Base-by-base conservation (phyloP, 2,797 vertebrate genomes). In the Craterocephalus amniculus region DNA sequence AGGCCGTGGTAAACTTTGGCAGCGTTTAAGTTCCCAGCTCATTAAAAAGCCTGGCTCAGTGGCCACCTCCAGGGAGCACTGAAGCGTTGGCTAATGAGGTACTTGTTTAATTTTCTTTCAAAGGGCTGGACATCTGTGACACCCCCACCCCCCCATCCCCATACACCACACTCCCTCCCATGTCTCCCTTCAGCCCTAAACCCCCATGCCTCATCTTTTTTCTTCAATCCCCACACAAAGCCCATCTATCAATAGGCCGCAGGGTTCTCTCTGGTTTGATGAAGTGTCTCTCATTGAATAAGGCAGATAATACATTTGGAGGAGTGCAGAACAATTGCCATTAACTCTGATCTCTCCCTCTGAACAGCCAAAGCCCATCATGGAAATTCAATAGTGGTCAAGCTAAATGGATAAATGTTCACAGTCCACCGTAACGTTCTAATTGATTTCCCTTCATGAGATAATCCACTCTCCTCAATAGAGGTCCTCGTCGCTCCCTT, bases 51-150 rank as follows among this genome's bases (percentile, higher is more conserved):
- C 96, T 95, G 96, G 95, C 96, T 97, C 96, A 94, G 95, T 89
- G 96, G 95, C 96, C 96, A 97, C 97, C 98, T 98, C 97, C 95
- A 93, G 97, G 96, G 98, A 98, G 95, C 96, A 96, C 94, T 97
- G 96, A 96, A 97, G 97, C 97, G 95, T 97, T 96, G 95, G 94
- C 96, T 99, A 99, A 99, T 98, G 97, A 99, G 98, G 96, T 97
- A 99, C 97, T 99, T 99, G 98, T 99, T 99, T 99, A 99, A 98
- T 99, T 99, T 98, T 96, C 96, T 96, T 98, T 99, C 97, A 98
- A 97, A 98, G 95, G 94, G 94, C 95, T 78, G 97, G 97, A 98
- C 97, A 99, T 99, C 97, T 99, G 97, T 97, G 97, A 97, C 96
- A 95, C 94, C 95, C 95, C 95, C 93, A 94, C 91, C 68, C n/a